Conservation (phyloP, 2,113 vertebrate species). For the Bolborhynchus lineola region DNA sequence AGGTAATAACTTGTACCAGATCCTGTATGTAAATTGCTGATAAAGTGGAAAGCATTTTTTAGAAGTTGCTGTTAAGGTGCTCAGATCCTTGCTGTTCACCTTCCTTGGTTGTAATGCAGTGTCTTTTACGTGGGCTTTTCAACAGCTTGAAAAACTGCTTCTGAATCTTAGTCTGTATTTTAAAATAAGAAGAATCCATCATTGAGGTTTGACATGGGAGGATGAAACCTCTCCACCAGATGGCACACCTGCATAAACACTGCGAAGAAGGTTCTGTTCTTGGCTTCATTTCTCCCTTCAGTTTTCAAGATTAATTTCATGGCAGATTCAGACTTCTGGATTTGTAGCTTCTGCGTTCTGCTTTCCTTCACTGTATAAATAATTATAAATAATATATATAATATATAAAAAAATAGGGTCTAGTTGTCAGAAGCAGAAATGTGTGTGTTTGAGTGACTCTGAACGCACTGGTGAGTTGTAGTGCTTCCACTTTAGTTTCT, state of each 20-base stretch:
- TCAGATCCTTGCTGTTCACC: not conserved
- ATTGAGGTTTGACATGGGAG: not conserved
- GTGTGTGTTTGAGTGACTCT: not conserved
- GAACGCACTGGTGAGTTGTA: not conserved
- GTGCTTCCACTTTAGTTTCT: not conserved
- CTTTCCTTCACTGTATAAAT: not conserved
- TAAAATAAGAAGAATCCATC: not conserved
- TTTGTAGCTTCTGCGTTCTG: not conserved
- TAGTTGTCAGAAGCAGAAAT: not conserved
- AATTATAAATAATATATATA: no score
- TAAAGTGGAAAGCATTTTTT: not conserved
- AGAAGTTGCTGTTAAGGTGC: not conserved
- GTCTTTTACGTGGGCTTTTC: not conserved
- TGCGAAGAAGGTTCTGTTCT: not conserved
- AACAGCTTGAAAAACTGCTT: not conserved
- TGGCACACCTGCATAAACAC: slow-evolving; percentile 57
- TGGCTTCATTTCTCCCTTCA: not conserved
- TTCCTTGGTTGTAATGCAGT: not conserved
- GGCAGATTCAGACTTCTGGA: not conserved
- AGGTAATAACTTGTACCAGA: not conserved
- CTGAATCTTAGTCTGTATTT: not conserved
- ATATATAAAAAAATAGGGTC: not conserved
- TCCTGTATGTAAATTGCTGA: not conserved
- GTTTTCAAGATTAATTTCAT: not conserved
- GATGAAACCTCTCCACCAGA: slow-evolving; percentile 41